A percentile compares a stretch with the other conserved stretches of the same genome.
These are phyloP conservation scores for Hyphantria cunea DNA, from an alignment of 1,140 invertebrate species.

Conservation along the genomic window DNA sequence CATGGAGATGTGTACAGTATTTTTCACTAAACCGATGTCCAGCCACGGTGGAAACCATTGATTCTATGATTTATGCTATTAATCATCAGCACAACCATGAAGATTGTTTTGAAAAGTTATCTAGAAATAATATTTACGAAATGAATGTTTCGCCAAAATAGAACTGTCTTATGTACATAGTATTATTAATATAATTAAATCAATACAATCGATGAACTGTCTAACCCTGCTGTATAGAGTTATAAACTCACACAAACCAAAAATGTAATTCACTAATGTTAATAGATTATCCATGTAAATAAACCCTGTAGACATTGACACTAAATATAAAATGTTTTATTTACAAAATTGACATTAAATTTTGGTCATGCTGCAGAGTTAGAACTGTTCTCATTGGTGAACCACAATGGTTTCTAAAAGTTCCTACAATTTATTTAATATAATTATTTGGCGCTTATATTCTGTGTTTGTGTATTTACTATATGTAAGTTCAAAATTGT, in stretches of 20 bases:
- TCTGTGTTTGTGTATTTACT: no score
- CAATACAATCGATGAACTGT: conserved; percentile 13
- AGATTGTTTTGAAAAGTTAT: conserved; percentile 75
- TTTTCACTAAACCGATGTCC: conserved; percentile 79
- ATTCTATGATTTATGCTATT: conserved; percentile 74
- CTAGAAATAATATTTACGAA: conserved; percentile 79
- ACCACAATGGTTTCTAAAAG: conserved; percentile 35
- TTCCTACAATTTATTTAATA: conserved; percentile 50
- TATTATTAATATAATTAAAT: conserved; percentile 32
- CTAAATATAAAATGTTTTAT: no score
- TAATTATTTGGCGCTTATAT: conserved; percentile 14
- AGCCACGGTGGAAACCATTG: conserved; percentile 78
- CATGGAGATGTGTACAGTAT: conserved; percentile 80
- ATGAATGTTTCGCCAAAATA: conserved; percentile 67
- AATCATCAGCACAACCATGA: conserved; percentile 80
- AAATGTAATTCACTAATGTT: no score
- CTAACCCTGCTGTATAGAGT: conserved; percentile 7
- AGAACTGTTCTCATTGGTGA: conserved; percentile 10
- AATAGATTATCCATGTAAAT: no score
- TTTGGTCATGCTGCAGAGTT: background rate
- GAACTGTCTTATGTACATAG: conserved; percentile 37
- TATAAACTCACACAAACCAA: background rate
- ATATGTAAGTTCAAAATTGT: conserved; percentile 24
- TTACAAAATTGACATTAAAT: no score
- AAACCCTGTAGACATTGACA: no score